Percentiles rank a stretch among this genome's conserved stretches.
Evolutionary conservation across 2,113 vertebrate genomes (phyloP).

Genomic region (Struthidea cinerea): DNA sequence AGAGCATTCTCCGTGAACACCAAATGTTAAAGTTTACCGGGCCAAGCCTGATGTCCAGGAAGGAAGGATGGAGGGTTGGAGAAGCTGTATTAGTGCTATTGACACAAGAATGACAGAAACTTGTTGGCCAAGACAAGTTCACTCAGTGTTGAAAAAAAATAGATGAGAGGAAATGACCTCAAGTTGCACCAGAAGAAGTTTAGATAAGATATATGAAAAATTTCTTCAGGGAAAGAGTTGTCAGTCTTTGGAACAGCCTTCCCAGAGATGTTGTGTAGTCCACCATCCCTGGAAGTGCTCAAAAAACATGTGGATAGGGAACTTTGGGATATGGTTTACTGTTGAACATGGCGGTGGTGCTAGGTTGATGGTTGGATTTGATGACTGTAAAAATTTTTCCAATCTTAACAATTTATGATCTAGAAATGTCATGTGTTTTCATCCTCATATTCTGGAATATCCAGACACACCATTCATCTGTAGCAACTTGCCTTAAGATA

Average conservation of each 20-base stretch:
- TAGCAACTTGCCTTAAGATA: not conserved
- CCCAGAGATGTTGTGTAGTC: no score
- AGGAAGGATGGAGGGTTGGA: not conserved
- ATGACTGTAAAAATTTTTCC: no score
- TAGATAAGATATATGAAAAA: not conserved
- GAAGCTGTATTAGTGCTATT: not conserved
- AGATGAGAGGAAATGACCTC: not conserved
- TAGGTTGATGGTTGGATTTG: no score
- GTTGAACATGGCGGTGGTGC: not conserved
- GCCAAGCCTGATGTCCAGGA: not conserved
- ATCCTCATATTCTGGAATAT: not conserved
- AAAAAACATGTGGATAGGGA: not conserved
- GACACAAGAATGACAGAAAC: not conserved
- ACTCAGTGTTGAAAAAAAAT: accelerated
- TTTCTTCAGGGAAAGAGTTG: not conserved
- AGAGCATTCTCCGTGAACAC: not conserved
- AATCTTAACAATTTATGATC: not conserved
- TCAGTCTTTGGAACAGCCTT: not conserved
- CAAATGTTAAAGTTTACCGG: not conserved
- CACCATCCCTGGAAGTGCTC: not conserved
- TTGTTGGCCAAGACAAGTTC: not conserved
- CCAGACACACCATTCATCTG: not conserved
- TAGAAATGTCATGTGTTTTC: not conserved
- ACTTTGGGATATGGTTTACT: not conserved
- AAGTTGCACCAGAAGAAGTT: not conserved